Evolutionary conservation across 2,797 vertebrate genomes (phyloP), one percentile per base, ranked within the genome.

Genomic region (Steatocranus sp.): DNA sequence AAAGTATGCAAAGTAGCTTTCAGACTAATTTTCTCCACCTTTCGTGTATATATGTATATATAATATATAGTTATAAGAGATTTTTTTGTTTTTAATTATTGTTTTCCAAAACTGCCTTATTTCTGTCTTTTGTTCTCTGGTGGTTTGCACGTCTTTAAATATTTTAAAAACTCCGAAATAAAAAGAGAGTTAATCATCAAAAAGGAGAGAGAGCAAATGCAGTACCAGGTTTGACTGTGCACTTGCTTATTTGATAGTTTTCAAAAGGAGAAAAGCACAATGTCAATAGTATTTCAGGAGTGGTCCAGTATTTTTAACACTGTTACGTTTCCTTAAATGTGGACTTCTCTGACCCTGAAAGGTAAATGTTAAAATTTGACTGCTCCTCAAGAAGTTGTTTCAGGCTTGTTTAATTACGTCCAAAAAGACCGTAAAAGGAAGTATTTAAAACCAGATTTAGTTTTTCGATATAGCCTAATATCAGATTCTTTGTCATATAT

Each of bases 1-100:
- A 38, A 66, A 66, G 61, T 66, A 66, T 66, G 61, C n/a, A 66
- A 38, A 66, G 34, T 5, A 6, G 61, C n/a, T 38, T 38, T 58
- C 34, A 38, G 34, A 38, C 34, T 66, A 0, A 23, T 38, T 66
- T 66, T 7, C n/a, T 38, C 63, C 20, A 23, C 36, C 17, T 61
- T 34, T 34, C 0, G 1, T 34, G 17, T 34, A 11, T 61, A 11
- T 11, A 0, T 41, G 3, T 14, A 6, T 63, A 36, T 66, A 66
- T 23, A 30, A 58, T 58, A 32, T 58, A 66, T 66, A 41, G 36
- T 66, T 66, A 9, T 23, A 41, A 41, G 3, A 66, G 34, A 3
- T 15, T 66, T 41, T 41, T 41, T 66, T 3, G 14, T 30, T 30
- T 56, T 1, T 34, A 34, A 66, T 41, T 41, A 41, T 66, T 66